Evolutionary conservation across 2,113 vertebrate species (phyloP).

Genomic region (Brachionichthys hirsutus): DNA sequence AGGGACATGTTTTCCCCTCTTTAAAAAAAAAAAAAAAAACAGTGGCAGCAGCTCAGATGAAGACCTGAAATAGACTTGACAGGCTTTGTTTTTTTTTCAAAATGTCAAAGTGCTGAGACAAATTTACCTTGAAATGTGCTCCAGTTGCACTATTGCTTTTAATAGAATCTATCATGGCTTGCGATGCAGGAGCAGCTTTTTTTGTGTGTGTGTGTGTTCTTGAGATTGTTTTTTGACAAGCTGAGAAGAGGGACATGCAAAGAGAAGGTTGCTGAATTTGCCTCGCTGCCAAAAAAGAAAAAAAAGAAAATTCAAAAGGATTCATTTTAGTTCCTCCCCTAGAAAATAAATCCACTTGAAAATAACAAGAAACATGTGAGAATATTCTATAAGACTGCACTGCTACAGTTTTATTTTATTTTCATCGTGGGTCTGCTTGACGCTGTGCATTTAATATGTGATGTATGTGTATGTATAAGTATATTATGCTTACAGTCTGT

Average conservation of each 20-base stretch:
- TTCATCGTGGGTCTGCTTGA: neutral
- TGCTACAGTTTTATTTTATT: neutral
- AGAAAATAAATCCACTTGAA: neutral
- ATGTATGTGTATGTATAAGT: neutral
- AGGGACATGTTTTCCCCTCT: slow-evolving; percentile 28
- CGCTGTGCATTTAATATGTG: slow-evolving; percentile 2
- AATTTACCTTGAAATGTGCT: slow-evolving; percentile 72
- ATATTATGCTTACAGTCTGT: neutral
- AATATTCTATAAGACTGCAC: neutral
- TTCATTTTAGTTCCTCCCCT: neutral
- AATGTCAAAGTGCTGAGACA: slow-evolving; percentile 71
- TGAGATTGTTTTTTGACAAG: slow-evolving; percentile 43
- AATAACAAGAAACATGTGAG: neutral
- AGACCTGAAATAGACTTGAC: slow-evolving; percentile 68
- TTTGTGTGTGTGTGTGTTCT: slow-evolving; percentile 11
- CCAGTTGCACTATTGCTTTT: slow-evolving; percentile 61
- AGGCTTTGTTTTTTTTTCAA: slow-evolving; percentile 66
- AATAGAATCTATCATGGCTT: slow-evolving; percentile 59
- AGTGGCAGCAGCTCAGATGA: slow-evolving; percentile 45
- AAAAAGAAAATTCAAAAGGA: slow-evolving; percentile 15
- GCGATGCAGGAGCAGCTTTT: slow-evolving; percentile 32
- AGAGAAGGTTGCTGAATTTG: slow-evolving; percentile 37
- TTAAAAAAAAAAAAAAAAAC: too few species aligned
- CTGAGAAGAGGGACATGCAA: slow-evolving; percentile 26
- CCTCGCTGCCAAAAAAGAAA: slow-evolving; percentile 10